phyloP scores from a whole-genome alignment of 2,113 vertebrate species.

The Ahaetulla prasina region DNA sequence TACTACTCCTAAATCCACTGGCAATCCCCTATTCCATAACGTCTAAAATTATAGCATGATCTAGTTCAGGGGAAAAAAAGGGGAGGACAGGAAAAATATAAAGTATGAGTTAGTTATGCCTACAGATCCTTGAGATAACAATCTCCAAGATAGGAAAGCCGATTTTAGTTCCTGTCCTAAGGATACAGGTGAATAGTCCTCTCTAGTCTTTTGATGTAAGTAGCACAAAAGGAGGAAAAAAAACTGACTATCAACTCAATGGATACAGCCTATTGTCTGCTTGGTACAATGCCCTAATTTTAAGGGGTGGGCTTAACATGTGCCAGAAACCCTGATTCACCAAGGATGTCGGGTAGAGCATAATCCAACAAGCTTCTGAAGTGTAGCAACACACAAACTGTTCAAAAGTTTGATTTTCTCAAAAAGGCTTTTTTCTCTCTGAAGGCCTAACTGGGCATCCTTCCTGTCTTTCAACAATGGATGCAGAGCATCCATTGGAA shows the following conservation, averaged over 20 bases:
- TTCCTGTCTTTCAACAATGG: background rate
- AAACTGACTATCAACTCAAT: background rate
- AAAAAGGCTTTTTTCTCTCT: background rate
- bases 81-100: background rate
- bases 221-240: no score
- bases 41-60: background rate
- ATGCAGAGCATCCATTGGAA: background rate
- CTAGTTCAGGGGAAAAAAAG: background rate
- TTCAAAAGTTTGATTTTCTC: background rate
- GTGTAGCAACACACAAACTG: background rate
- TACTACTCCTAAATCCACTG: background rate
- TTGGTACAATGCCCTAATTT: background rate
- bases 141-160: no score
- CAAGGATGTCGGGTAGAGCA: background rate
- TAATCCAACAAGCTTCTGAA: background rate
- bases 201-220: background rate
- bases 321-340: background rate
- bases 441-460: background rate
- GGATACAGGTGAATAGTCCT: background rate
- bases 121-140: no score
- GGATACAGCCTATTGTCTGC: no score
- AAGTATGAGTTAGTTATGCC: background rate
- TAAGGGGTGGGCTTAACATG: background rate
- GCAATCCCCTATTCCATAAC: background rate
- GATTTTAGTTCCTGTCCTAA: background rate